Evolutionary conservation across 2,888 invertebrate species (phyloP), one percentile per base, ranked within the genome.

Genomic region (Dicycla oo): DNA sequence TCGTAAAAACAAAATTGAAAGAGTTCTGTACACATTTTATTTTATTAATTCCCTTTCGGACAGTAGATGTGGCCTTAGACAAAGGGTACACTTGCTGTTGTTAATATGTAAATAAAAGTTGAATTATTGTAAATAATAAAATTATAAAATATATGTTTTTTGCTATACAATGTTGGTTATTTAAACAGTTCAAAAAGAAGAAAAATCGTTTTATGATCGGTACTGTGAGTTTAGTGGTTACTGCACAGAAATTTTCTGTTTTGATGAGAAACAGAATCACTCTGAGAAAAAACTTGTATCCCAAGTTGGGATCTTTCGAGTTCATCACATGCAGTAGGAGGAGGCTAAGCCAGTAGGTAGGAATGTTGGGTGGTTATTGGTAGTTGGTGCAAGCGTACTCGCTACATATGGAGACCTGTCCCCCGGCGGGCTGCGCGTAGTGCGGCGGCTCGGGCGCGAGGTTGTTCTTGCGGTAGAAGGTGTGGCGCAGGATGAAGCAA

Each of bases 21-120:
- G 75, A 78, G 78, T 72, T 87, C 77, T 91, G 89, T 90, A 90
- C 84, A 91, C 89, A 90, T 87, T 89, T 88, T 88, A 90, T 90
- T 91, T 89, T 87, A 91, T 86, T 90, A 89, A 92, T 92, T 93
- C 89, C 91, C 89, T 88, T 89, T 89, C 78, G 81, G 90, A 95
- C 95, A 95, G 95, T 93, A 86, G 91, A 90, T 92, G 93, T 93
- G 93, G 93, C 94, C 94, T 94, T 94, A 93, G 79, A 82, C 80
- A 87, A 88, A 88, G 91, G 85, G 90, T 91, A 91, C 94, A 93
- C 92, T 93, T 90, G 89, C 95, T 95, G 95, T 94, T 96, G 95
- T 96, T 95, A 93, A 95, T 95, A 95, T 95, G 95, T 95, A 96
- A 95, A 96, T 95, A 95, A 95, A 95, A 94, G 95, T 96, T 95